phyloP scores from a whole-genome alignment of 2,113 vertebrate genomes.

The Lasiurus cinereus region DNA sequence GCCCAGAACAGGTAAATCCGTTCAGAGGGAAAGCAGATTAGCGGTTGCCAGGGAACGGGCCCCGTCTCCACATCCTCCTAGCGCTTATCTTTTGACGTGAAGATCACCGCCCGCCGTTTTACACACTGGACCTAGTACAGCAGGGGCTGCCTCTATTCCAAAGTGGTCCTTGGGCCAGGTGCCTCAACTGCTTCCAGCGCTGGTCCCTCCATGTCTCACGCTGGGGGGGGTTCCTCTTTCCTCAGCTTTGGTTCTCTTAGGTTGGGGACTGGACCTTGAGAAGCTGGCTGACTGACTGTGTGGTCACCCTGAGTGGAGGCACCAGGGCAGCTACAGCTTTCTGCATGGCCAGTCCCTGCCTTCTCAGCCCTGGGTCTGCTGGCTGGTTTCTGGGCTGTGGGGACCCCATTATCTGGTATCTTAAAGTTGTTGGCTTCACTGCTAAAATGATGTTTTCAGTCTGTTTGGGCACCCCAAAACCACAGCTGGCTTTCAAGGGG shows the following conservation, averaged over 20 bases:
- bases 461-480: neutral
- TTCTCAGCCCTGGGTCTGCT: neutral
- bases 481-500: neutral
- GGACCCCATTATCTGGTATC: neutral
- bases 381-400: neutral
- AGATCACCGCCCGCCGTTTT: neutral
- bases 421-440: fast-evolving
- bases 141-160: neutral
- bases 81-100: neutral
- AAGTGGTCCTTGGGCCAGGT: neutral
- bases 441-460: neutral
- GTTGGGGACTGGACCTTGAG: neutral
- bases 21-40: neutral
- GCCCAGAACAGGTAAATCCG: neutral
- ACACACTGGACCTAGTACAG: neutral
- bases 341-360: neutral
- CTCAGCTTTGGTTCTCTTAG: neutral
- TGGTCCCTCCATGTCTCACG: neutral
- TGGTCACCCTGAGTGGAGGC: neutral
- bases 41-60: fast-evolving
- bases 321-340: neutral
- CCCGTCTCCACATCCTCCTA: fast-evolving
- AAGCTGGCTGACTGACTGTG: fast-evolving
- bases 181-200: neutral
- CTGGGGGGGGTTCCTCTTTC: too few relatives aligned